Conservation (phyloP, 2,113 vertebrate species). For the Brachionichthys hirsutus region DNA sequence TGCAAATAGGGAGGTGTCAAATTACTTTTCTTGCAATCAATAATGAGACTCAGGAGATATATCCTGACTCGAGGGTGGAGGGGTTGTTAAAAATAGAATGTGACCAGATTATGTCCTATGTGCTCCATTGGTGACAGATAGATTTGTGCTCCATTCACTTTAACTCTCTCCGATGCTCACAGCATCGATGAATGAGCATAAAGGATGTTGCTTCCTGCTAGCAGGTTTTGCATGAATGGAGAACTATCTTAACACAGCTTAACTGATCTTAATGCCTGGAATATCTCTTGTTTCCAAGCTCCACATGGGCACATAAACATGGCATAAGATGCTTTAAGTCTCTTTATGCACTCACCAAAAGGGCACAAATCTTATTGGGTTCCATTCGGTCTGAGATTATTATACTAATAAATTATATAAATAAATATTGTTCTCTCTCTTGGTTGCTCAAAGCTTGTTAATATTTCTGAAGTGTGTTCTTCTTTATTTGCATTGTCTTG, state of each 20-base stretch:
- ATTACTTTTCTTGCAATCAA: neutral
- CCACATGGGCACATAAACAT: slow-evolving; percentile 20
- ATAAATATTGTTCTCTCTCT: too few relatives aligned
- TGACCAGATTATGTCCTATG: slow-evolving; percentile 12
- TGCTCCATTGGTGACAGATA: slow-evolving; percentile 27
- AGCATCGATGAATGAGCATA: neutral
- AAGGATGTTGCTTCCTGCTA: neutral
- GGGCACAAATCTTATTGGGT: too few relatives aligned
- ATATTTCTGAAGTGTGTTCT: neutral
- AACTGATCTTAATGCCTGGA: neutral
- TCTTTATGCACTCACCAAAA: neutral
- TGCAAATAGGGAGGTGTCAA: neutral
- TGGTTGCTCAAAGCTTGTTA: neutral
- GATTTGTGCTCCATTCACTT: slow-evolving; percentile 7
- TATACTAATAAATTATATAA: too few relatives aligned
- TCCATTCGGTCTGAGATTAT: too few relatives aligned
- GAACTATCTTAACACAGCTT: neutral
- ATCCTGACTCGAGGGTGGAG: neutral
- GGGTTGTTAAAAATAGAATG: slow-evolving; percentile 8
- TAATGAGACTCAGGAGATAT: neutral
- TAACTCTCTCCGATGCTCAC: neutral
- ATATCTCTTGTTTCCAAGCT: slow-evolving; percentile 22
- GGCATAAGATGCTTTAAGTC: slow-evolving; percentile 29
- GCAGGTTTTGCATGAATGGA: slow-evolving; percentile 10
- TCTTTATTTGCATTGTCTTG: neutral